Evolutionary conservation across 92 coral and sea anemone species (phyloP), one percentile per base, ranked within the genome.

Genomic region (Phenganax subtilis): DNA sequence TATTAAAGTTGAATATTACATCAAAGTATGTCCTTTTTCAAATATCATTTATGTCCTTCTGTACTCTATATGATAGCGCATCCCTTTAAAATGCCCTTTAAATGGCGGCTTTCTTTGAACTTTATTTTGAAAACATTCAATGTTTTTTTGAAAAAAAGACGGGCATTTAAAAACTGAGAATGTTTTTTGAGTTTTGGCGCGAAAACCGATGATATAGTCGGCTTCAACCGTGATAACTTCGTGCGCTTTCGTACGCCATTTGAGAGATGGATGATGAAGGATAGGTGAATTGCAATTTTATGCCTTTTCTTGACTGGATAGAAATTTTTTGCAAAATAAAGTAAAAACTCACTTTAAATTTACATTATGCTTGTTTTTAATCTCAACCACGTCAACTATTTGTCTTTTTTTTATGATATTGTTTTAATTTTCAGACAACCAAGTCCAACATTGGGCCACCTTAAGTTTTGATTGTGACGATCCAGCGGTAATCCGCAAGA

Each of bases 181-280:
- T n/a, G 2, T 12, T 57, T 76, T 30, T n/a, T 20, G 29, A 76
- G 44, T 78, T 78, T 78, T 78, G 72, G 72, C 82, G 82, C 82
- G 72, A 63, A 78, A 78, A 78, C 82, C 82, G 82, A 78, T 30
- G 72, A 64, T 63, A 6, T 8, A 44, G 17, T 59, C 64, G 17
- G 66, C 9, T 16, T 16, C 3, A 10, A 12, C 27, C 63, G 60
- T 60, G 70, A 11, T 44, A 12, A 3, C 55, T 76, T 30, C 70
- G 81, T 73, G 9, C 55, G 10, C 12, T 11, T 28, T 52, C 77
- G 77, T 57, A 60, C 67, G 28, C 67, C 20, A 5, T 12, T 61
- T 61, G 15, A 61, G 25, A 28, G n/a, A 61, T 61, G 67, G 15
- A 7, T 5, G 0, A 0, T 61, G 47, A 37, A 37, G 5, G 47